Conservation (phyloP, 2,113 vertebrate genomes). For the Enhydra lutris region DNA sequence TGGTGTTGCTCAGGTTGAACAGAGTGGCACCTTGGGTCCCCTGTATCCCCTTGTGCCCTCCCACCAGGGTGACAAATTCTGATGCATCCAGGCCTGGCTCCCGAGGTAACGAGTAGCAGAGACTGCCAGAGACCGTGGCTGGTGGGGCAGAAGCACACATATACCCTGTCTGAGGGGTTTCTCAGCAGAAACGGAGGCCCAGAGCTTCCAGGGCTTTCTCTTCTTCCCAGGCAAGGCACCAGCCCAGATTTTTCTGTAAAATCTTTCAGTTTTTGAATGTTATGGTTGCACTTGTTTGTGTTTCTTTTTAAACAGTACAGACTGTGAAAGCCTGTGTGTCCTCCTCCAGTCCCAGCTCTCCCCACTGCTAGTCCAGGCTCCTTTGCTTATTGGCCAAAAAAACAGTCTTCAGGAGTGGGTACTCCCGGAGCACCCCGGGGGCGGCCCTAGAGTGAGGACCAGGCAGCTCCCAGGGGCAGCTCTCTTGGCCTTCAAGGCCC, state of each 20-base stretch:
- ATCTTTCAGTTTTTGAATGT: background rate
- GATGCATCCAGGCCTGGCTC: background rate
- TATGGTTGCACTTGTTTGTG: background rate
- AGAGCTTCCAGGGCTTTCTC: background rate
- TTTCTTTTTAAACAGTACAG: background rate
- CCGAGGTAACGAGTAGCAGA: rapidly evolving
- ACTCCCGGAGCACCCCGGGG: too few relatives aligned
- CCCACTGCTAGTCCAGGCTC: background rate
- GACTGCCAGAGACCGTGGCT: background rate
- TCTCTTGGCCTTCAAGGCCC: background rate
- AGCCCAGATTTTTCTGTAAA: background rate
- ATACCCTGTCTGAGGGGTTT: rapidly evolving
- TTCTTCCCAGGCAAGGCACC: background rate
- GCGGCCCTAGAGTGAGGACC: background rate
- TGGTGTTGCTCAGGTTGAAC: background rate
- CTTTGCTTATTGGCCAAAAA: background rate
- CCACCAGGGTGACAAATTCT: background rate
- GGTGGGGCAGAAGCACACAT: background rate
- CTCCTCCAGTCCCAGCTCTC: background rate
- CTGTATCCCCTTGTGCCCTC: background rate
- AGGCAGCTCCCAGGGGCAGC: background rate
- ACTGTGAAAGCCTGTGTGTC: background rate
- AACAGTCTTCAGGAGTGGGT: background rate
- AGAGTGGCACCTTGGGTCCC: background rate
- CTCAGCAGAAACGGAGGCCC: background rate